A percentile compares a stretch with the other conserved stretches of the same genome.
Evolutionary conservation across 2,797 vertebrate genomes (phyloP).

Genomic region (Cottoperca gobio): DNA sequence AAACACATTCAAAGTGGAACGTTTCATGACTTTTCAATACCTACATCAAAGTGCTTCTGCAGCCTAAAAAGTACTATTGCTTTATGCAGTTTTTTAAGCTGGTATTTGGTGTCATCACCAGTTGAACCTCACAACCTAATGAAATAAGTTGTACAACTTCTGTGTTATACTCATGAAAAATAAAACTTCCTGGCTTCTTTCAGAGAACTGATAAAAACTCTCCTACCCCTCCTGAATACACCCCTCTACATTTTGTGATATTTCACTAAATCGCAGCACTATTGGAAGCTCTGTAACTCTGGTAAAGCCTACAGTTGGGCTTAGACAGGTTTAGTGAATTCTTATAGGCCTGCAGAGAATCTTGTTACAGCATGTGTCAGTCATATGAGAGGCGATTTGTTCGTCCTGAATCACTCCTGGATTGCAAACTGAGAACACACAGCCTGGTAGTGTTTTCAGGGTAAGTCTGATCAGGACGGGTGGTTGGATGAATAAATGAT

Average conservation of each 20-base stretch:
- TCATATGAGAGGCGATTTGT: slow-evolving; percentile 1
- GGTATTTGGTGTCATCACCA: not conserved
- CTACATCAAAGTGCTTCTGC: not conserved
- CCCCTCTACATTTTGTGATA: not conserved
- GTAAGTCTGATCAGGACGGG: not conserved
- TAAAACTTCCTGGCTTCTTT: not conserved
- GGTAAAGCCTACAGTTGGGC: slow-evolving; percentile 14
- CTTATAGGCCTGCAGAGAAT: slow-evolving; percentile 12
- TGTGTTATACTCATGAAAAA: not conserved
- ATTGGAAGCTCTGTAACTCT: not conserved
- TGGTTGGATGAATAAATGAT: slow-evolving; percentile 29
- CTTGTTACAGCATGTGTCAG: slow-evolving; percentile 20
- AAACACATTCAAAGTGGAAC: not conserved
- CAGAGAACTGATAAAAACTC: not conserved
- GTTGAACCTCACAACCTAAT: not conserved
- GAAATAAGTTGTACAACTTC: not conserved
- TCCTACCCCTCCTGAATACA: not conserved
- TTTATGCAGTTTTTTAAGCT: not conserved
- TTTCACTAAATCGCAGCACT: not conserved
- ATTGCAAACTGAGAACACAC: not conserved
- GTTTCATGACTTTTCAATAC: not conserved
- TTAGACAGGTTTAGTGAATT: slow-evolving; percentile 15
- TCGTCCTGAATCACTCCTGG: slow-evolving; percentile 6
- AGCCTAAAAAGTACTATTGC: not conserved
- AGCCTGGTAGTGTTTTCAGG: not conserved